Evolutionary conservation across 1,140 invertebrate species (phyloP), one percentile per base, ranked within the genome.

Genomic region (Drosophila ohnishii): DNA sequence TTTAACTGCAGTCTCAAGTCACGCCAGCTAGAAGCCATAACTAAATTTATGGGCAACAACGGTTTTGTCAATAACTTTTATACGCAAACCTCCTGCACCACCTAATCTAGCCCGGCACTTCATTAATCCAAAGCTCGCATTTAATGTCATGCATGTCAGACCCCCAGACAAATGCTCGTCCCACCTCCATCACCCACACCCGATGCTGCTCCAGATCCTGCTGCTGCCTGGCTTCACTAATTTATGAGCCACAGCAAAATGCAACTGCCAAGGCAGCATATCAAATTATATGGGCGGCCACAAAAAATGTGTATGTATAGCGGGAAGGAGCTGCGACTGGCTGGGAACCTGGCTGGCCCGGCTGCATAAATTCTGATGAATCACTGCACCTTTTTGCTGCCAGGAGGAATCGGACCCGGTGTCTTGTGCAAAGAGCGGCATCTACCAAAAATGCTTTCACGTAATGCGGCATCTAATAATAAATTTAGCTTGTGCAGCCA

Each of bases 61-160:
- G 82, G 79, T 86, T 86, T 86, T 87, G 82, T 83, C 82, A 86
- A 86, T 86, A 86, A 86, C 82, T 86, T 87, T 87, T 82, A 78
- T 75, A 44, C 51, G 22, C 42, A 39, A 47, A 25, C 67, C 64
- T 30, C 64, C 61, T 35, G 40, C 56, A 48, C 61, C 71, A 61
- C 69, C 84, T 88, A 87, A 87, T 87, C 80, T 88, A 62, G 64
- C 64, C 75, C 58, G 72, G 84, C 84, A 88, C 84, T 87, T 87
- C 83, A 87, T 87, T 87, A 88, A 87, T 88, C 82, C 82, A 72
- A 59, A 78, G 71, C 70, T 63, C 59, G 62, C 82, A 87, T 84
- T 85, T 85, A 85, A 85, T 85, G 82, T 84, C 83, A 85, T 87
- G 83, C 82, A 85, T 85, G 82, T 87, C 82, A 83, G 83, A 82